Evolutionary conservation across 1,140 invertebrate species (phyloP).

Genomic region (Drosophila guanche): DNA sequence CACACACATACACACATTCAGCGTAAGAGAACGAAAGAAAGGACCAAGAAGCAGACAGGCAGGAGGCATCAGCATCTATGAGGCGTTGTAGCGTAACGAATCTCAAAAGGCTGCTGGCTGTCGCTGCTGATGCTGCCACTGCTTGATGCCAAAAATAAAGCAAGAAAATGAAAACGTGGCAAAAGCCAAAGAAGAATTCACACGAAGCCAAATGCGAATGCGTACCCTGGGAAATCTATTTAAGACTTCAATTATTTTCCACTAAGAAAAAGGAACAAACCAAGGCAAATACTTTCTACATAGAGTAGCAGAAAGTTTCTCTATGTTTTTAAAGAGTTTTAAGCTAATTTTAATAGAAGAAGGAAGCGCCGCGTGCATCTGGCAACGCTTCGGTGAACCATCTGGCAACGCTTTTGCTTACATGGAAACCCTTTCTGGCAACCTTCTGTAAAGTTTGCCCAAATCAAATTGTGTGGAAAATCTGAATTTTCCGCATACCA

Average conservation of each 20-base stretch:
- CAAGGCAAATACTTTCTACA: too few relatives aligned
- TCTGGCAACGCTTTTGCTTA: too few relatives aligned
- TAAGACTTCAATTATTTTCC: conserved; percentile 37
- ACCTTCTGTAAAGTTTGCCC: too few relatives aligned
- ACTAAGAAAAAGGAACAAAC: too few relatives aligned
- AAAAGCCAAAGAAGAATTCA: conserved; percentile 49
- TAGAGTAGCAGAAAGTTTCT: too few relatives aligned
- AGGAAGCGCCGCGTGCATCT: too few relatives aligned
- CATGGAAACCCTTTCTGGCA: too few relatives aligned
- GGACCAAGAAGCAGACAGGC: conserved; percentile 28
- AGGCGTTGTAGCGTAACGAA: conserved; percentile 61
- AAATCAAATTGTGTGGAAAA: conserved; percentile 61
- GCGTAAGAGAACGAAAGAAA: conserved; percentile 21
- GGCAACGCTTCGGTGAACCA: too few relatives aligned
- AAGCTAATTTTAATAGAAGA: too few relatives aligned
- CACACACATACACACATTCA: conserved; percentile 21
- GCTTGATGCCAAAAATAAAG: conserved; percentile 72
- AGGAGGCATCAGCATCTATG: conserved; percentile 26
- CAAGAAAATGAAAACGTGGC: conserved; percentile 55
- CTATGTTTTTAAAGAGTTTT: too few relatives aligned
- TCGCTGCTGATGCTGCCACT: conserved; percentile 22
- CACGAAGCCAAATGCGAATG: conserved; percentile 5
- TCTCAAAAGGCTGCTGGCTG: conserved; percentile 52
- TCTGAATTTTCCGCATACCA: conserved; percentile 42
- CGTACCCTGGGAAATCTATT: conserved; percentile 50